Evolutionary conservation across 2,888 invertebrate species (phyloP).

Genomic region (Andrena hattorfiana): DNA sequence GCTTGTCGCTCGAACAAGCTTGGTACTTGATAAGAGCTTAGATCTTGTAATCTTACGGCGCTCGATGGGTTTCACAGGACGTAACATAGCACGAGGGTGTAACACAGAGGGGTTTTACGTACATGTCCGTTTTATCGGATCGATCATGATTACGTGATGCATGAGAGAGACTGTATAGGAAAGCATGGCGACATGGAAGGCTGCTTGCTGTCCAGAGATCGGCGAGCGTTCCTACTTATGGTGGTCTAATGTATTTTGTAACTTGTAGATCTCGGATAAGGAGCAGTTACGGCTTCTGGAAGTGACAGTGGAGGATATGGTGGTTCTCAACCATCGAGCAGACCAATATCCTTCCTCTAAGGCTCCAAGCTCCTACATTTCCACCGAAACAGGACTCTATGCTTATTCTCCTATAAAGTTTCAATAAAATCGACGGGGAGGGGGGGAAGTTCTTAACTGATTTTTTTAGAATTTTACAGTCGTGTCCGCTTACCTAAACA

Average conservation of each 20-base stretch:
- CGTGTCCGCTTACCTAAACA: background rate
- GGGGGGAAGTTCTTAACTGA: no score
- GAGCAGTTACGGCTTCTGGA: constrained; percentile 53
- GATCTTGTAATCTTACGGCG: background rate
- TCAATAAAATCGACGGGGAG: no score
- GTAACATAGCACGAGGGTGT: background rate
- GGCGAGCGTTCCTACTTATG: constrained; percentile 50
- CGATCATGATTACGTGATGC: constrained; percentile 17
- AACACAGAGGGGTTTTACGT: background rate
- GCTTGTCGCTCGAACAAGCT: no score
- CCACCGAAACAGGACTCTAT: background rate
- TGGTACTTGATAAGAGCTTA: background rate
- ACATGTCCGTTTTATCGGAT: background rate
- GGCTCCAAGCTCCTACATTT: background rate
- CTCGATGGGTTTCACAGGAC: background rate
- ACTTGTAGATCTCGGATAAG: constrained; percentile 63
- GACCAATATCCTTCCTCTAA: background rate
- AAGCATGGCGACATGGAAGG: constrained; percentile 6
- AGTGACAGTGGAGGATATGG: constrained; percentile 35
- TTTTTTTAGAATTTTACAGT: background rate
- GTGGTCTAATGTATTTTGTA: constrained; percentile 61
- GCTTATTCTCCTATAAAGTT: background rate
- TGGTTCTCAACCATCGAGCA: constrained; percentile 46
- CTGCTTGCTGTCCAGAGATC: constrained; percentile 26
- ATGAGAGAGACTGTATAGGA: constrained; percentile 26